Evolutionary conservation across 2,888 invertebrate genomes (phyloP), one percentile per base, ranked within the genome.

Genomic region (Leptura quadrifasciata): DNA sequence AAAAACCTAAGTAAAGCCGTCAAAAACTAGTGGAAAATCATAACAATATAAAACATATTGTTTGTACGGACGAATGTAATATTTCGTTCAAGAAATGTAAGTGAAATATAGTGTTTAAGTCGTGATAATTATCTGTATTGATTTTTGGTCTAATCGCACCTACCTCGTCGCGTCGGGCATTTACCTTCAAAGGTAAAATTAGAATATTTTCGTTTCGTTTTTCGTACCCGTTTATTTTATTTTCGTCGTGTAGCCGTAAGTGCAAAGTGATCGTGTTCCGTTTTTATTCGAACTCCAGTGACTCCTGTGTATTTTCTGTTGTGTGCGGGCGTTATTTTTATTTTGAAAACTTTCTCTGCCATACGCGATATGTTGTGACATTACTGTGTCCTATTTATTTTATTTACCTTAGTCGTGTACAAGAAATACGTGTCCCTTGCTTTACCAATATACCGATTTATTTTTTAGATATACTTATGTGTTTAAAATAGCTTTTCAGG

Each of bases 81-180:
- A 80, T 81, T 80, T 81, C 79, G 80, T 82, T 81, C 78, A 72
- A 73, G 76, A 80, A 81, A 82, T 81, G 83, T 83, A 83, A 83
- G 83, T 83, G 83, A 74, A 76, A 61, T 74, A 78, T 81, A 80
- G 77, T 74, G 79, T 79, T 75, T 80, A 80, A 78, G 78, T 69
- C 76, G 80, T 78, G 81, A 60, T 83, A 82, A 78, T 83, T 79
- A 79, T 82, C 80, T 81, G 79, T 82, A 82, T 82, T 82, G 82
- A 82, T 81, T 79, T 83, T 81, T 80, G 79, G 79, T 79, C 74
- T 61, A 70, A 68, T 79, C 80, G 77, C 76, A 57, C 77, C 76
- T 69, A 75, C 76, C 54, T 76, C 76, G 75, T 76, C 79, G 79
- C 73, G 79, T 77, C 77, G 70, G 76, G 76, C 65, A 71, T 60